Evolutionary conservation across 2,113 vertebrate genomes (phyloP).

Genomic region (Chlorodrepanis virens): DNA sequence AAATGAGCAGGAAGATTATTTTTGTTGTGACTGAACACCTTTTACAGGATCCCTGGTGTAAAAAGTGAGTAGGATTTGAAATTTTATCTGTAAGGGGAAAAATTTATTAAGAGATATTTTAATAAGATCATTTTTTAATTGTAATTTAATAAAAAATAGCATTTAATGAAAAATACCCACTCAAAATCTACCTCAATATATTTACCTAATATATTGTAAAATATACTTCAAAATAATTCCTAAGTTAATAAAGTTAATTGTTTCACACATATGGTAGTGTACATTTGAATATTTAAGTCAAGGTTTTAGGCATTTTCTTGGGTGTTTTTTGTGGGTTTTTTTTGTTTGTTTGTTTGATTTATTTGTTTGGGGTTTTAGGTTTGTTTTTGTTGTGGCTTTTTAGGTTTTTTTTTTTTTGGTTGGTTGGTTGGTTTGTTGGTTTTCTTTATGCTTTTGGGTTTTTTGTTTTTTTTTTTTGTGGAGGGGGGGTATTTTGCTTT

Average conservation of each 20-base stretch:
- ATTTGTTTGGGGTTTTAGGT: not conserved
- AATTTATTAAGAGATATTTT: not conserved
- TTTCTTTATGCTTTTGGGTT: not conserved
- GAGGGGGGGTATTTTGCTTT: fast-evolving
- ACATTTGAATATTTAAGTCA: not conserved
- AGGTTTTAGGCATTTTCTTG: not conserved
- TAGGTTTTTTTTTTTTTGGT: not conserved
- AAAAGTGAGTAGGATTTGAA: conserved; percentile 75
- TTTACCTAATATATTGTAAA: not conserved
- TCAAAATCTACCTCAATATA: not conserved
- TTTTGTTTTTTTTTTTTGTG: no score
- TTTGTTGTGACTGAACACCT: conserved; percentile 89
- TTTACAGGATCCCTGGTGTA: conserved; percentile 86
- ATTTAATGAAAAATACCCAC: not conserved
- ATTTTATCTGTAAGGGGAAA: not conserved
- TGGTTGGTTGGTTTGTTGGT: not conserved
- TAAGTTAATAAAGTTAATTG: not conserved
- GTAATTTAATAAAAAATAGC: not conserved
- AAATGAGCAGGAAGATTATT: conserved; percentile 85
- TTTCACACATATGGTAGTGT: not conserved
- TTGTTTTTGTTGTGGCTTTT: not conserved
- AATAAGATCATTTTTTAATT: not conserved
- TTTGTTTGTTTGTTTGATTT: not conserved
- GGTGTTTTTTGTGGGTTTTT: no score
- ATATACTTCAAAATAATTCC: not conserved